These are phyloP conservation scores for Phengaris alcon DNA, from an alignment of 2,888 invertebrate species.

Conservation along the genomic window DNA sequence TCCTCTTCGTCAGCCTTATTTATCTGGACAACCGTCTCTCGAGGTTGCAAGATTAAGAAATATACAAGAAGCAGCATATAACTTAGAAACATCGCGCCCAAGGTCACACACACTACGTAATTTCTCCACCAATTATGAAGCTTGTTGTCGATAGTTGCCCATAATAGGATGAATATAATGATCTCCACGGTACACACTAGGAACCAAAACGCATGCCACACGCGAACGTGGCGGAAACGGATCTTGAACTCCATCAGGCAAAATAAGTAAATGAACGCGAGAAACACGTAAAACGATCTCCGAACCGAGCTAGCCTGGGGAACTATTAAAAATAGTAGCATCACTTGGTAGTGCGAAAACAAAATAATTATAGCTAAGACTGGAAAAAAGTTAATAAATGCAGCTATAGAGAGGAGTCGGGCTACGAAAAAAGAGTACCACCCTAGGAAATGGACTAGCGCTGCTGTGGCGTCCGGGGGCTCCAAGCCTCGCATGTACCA, in stretches of 20 bases:
- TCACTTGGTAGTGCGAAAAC: slow-evolving; percentile 82
- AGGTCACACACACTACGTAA: slow-evolving; percentile 81
- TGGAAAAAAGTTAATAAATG: slow-evolving; percentile 84
- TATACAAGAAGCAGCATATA: slow-evolving; percentile 81
- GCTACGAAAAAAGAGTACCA: slow-evolving; percentile 88
- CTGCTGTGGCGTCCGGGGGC: slow-evolving; percentile 86
- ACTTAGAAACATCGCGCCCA: slow-evolving; percentile 80
- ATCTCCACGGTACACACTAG: slow-evolving; percentile 83
- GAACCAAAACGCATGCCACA: slow-evolving; percentile 85
- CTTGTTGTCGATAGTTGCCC: slow-evolving; percentile 73
- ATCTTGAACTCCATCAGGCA: slow-evolving; percentile 89
- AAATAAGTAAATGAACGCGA: slow-evolving; percentile 86
- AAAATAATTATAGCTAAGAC: slow-evolving; percentile 80
- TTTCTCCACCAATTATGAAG: slow-evolving; percentile 85
- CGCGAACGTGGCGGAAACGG: slow-evolving; percentile 84
- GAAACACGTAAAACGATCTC: slow-evolving; percentile 82
- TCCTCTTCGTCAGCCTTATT: slow-evolving; percentile 46
- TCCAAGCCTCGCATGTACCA: slow-evolving; percentile 82
- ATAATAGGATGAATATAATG: slow-evolving; percentile 83
- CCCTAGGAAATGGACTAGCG: slow-evolving; percentile 84
- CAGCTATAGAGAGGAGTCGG: slow-evolving; percentile 83
- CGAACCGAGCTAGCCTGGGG: slow-evolving; percentile 79
- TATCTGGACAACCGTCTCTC: slow-evolving; percentile 74
- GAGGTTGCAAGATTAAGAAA: slow-evolving; percentile 81
- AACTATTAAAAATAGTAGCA: slow-evolving; percentile 82